Conservation (phyloP, 1,140 invertebrate genomes). For the Drosophila nigromelanica region DNA sequence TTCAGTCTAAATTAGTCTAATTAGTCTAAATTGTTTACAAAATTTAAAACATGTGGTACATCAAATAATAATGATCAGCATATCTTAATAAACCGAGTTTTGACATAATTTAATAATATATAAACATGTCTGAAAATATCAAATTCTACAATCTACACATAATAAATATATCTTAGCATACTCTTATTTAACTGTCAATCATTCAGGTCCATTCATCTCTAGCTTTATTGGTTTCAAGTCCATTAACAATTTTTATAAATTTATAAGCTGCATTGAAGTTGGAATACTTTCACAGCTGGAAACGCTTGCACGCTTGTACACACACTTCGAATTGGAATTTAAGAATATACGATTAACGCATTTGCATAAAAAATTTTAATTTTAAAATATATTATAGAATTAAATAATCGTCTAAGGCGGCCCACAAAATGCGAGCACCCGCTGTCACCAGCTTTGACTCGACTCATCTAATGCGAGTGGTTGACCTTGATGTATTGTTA, state of each 20-base stretch:
- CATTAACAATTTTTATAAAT: no score
- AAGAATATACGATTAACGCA: constrained; percentile 6
- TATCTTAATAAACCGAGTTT: no score
- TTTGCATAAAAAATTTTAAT: constrained; percentile 45
- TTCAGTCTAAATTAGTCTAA: no score
- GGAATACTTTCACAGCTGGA: constrained; percentile 10
- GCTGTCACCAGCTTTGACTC: constrained; percentile 17
- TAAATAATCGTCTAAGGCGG: constrained; percentile 36
- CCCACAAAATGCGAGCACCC: constrained; percentile 25
- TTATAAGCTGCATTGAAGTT: constrained; percentile 1
- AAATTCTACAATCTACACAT: neutral
- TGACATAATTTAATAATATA: no score
- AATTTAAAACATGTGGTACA: no score
- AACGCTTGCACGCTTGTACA: neutral
- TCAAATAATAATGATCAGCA: no score
- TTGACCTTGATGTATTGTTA: constrained; percentile 71
- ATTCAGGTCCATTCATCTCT: neutral
- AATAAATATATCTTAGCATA: neutral
- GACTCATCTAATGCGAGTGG: constrained; percentile 71
- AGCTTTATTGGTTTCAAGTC: neutral
- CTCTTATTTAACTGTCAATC: neutral
- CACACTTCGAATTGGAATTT: neutral
- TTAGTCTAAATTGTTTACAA: no score
- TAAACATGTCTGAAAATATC: neutral
- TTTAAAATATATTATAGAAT: constrained; percentile 34